These are phyloP conservation scores for Toxotes chatareus DNA, from an alignment of 2,113 vertebrate genomes.

Conservation along the genomic window DNA sequence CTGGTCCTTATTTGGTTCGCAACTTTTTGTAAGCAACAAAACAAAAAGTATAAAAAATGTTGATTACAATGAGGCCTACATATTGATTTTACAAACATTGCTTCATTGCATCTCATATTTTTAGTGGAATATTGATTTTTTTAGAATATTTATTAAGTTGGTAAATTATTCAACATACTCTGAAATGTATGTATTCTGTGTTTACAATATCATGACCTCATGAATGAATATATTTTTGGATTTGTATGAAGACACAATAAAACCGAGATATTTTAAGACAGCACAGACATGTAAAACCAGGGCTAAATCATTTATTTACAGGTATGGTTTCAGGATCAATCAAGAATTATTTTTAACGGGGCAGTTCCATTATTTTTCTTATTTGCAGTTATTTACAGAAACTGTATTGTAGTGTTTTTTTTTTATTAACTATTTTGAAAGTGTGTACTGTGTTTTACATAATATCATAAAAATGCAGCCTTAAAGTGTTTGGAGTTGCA, in stretches of 20 bases:
- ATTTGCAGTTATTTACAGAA: neutral
- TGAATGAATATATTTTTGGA: slow-evolving; percentile 62
- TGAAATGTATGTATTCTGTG: slow-evolving; percentile 65
- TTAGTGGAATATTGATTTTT: neutral
- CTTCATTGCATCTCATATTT: neutral
- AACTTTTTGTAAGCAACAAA: slow-evolving; percentile 36
- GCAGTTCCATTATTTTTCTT: neutral
- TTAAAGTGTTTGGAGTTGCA: too few species aligned
- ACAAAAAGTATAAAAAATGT: neutral
- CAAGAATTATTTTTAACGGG: neutral
- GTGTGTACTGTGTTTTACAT: neutral
- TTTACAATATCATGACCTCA: slow-evolving; percentile 65
- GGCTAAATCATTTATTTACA: neutral
- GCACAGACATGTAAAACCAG: neutral
- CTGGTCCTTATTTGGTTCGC: too few species aligned
- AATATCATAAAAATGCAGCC: neutral
- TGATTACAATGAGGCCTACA: neutral
- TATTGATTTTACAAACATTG: slow-evolving; percentile 8
- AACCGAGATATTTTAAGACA: slow-evolving; percentile 25
- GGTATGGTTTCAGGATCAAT: neutral
- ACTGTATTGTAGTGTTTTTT: neutral
- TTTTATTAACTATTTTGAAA: neutral
- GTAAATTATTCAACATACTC: slow-evolving; percentile 65
- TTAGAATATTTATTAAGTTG: slow-evolving; percentile 46
- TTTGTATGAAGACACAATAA: slow-evolving; percentile 35